Evolutionary conservation across 2,888 invertebrate genomes (phyloP).

Genomic region (Cremastobaeus sp.): DNA sequence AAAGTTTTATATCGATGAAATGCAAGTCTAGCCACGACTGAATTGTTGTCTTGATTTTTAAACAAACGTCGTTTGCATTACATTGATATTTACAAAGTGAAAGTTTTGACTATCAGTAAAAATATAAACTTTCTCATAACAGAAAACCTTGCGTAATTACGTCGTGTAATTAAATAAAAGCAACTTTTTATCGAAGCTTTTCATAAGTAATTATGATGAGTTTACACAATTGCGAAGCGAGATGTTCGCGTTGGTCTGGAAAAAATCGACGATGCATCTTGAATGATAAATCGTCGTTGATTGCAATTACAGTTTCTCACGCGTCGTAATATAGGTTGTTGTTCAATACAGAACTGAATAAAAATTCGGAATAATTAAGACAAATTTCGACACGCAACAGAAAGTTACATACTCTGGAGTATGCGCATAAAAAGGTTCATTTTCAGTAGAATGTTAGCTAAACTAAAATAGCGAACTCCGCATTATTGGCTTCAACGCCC

Average conservation of each 20-base stretch:
- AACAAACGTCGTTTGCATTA: constrained; percentile 5
- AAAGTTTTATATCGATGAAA: neutral
- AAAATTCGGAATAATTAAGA: no score
- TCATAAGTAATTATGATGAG: constrained; percentile 17
- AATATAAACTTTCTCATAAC: constrained; percentile 44
- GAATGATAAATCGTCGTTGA: constrained; percentile 3
- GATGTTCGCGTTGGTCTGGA: constrained; percentile 5
- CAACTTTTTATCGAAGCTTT: constrained; percentile 2
- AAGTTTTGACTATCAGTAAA: constrained; percentile 33
- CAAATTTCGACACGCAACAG: no score
- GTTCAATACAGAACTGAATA: no score
- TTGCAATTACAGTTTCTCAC: constrained; percentile 15
- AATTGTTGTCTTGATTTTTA: constrained; percentile 21
- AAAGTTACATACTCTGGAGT: no score
- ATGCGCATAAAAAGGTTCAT: no score
- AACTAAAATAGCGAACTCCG: no score
- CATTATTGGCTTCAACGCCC: no score
- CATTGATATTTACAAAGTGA: constrained; percentile 28
- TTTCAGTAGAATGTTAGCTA: no score
- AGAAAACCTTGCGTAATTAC: constrained; percentile 41
- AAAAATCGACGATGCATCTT: neutral
- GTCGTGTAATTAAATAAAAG: constrained; percentile 47
- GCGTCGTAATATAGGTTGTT: no score
- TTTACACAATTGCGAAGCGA: constrained; percentile 10
- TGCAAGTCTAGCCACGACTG: neutral